Percentiles rank a stretch among this genome's conserved stretches.
Conservation (phyloP, 1,140 invertebrate genomes). For the Drosophila lini region DNA sequence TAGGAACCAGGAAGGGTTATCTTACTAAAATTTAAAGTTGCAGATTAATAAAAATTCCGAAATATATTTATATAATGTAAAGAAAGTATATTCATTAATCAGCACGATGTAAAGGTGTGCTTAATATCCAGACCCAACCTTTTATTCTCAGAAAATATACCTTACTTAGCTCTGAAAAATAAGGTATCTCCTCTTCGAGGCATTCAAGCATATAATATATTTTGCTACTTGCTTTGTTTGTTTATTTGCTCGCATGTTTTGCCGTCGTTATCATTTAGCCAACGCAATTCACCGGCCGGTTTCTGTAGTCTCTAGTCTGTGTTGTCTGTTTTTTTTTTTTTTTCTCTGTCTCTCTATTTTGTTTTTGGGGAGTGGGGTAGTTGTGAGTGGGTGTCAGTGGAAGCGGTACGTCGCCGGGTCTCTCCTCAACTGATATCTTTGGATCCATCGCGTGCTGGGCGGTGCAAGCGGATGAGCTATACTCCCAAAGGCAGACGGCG, state of each 20-base stretch:
- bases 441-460: constrained; percentile 33
- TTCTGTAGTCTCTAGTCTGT: constrained; percentile 34
- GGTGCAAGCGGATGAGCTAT: constrained; percentile 17
- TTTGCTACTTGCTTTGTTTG: constrained; percentile 45
- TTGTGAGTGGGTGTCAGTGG: constrained; percentile 3
- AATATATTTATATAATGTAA: no score
- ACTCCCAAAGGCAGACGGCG: not conserved
- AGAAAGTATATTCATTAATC: no score
- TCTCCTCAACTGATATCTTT: constrained; percentile 4
- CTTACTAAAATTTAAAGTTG: no score
- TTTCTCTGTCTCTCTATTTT: not conserved
- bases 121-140: not conserved
- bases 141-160: not conserved
- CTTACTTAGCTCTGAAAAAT: not conserved
- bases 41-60: not conserved
- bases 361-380: not conserved
- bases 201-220: not conserved
- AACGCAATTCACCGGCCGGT: constrained; percentile 65
- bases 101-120: not conserved
- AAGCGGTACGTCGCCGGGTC: constrained; percentile 18
- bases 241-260: constrained; percentile 67
- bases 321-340: constrained; percentile 13
- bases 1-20: constrained; percentile 1
- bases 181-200: constrained; percentile 22
- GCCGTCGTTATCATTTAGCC: constrained; percentile 68